Evolutionary conservation across 2,113 vertebrate species (phyloP), one percentile per base, ranked within the genome.

Genomic region (Cichladusa arquata): DNA sequence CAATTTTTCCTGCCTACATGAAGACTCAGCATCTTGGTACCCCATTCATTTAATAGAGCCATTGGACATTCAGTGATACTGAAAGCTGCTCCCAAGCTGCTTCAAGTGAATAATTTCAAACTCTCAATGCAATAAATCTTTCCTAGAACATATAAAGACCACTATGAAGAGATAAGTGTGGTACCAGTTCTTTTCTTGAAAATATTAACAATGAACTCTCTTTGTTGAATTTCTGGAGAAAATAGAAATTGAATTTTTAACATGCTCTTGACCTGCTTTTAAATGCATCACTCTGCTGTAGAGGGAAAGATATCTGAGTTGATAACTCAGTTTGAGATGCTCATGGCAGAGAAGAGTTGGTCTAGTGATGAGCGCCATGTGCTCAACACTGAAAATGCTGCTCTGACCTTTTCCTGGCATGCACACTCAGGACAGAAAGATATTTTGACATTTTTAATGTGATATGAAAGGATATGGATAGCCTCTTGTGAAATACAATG

Each of bases 381-480:
- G 10, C 45, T 86, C 25, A 54, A 29, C 2, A 4, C 62, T 84
- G 50, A 77, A 96, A 90, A 90, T 48, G 56, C 38, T 3, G 4
- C 50, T 91, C 61, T 67, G 73, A 77, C 57, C 42, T 69, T 92
- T 85, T 88, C 33, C 34, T 92, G 72, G 70, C 40, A 72, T 29
- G 31, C 70, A 10, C 0, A 0, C 53, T 88, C 31, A 1, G 14
- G 44, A 67, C 15, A 71, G 81, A 94, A 94, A 90, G 86, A 67
- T 88, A 95, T 91, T 95, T 86, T 94, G 86, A 95, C 84, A 40
- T 93, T 92, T 96, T 93, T 92, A 84, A 91, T 61, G 76, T 86
- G 58, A 79, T 93, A 90, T 80, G 58, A 92, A 95, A 94, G 66
- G 88, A 85, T 93, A 95, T 88, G 47, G 76, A 73, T 92, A 86